Percentiles rank a stretch among this genome's conserved stretches.
Conservation (phyloP, 2,113 vertebrate genomes). For the Antigone vipio region DNA sequence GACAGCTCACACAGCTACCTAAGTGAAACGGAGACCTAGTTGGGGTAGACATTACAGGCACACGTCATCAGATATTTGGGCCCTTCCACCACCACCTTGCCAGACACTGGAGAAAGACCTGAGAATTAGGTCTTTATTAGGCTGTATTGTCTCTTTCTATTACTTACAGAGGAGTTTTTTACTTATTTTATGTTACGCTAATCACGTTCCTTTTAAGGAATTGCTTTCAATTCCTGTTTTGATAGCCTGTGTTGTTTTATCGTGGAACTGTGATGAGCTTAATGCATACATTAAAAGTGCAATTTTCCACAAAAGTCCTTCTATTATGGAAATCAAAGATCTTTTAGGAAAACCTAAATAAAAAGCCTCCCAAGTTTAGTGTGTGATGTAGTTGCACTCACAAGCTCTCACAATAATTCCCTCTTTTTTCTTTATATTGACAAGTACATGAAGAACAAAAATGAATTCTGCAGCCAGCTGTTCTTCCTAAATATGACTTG, state of each 20-base stretch:
- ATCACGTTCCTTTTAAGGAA: not conserved
- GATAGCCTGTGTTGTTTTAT: not conserved
- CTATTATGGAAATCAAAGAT: not conserved
- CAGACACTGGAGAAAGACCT: not conserved
- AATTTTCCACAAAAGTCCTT: not conserved
- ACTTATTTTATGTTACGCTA: not conserved
- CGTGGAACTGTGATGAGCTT: not conserved
- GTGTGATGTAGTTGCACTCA: not conserved
- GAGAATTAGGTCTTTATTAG: not conserved
- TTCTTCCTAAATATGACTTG: conserved; percentile 4
- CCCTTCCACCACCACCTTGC: not conserved
- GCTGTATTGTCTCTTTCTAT: not conserved
- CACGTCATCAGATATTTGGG: not conserved
- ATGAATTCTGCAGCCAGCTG: not conserved
- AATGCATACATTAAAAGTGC: not conserved
- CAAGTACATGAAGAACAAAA: conserved; percentile 1
- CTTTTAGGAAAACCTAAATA: not conserved
- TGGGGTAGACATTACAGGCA: not conserved
- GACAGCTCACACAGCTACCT: not conserved
- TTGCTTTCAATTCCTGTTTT: not conserved
- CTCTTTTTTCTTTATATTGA: conserved; percentile 4
- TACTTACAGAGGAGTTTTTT: not conserved
- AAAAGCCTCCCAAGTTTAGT: not conserved
- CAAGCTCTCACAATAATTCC: not conserved
- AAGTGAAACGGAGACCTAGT: not conserved